Evolutionary conservation across 2,113 vertebrate genomes (phyloP).

Genomic region (Callithrix jacchus): DNA sequence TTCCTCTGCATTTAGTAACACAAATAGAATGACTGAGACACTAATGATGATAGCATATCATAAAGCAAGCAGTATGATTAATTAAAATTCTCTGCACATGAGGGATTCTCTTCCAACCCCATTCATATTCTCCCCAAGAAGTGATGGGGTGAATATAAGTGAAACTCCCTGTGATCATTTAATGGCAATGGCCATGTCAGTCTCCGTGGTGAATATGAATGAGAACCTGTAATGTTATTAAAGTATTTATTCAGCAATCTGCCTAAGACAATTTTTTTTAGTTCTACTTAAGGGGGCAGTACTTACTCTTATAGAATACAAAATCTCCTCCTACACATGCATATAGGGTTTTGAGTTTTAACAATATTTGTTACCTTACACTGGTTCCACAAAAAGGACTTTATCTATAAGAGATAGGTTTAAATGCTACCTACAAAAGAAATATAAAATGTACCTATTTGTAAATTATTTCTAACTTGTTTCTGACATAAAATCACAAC

Average conservation of each 20-base stretch:
- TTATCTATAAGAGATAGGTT: constrained; percentile 27
- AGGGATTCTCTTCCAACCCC: background rate
- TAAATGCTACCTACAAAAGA: constrained; percentile 25
- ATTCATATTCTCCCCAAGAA: background rate
- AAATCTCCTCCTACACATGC: background rate
- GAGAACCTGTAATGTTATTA: background rate
- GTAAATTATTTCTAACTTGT: background rate
- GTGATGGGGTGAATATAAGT: background rate
- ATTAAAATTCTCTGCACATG: background rate
- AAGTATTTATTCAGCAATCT: background rate
- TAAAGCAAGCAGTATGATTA: background rate
- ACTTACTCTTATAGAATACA: background rate
- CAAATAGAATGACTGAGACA: background rate
- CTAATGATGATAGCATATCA: background rate
- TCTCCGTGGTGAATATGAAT: background rate
- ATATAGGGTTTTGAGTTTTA: background rate
- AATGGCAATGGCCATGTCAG: background rate
- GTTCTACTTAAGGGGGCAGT: background rate
- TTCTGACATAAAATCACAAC: constrained; percentile 32
- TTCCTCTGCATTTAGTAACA: constrained; percentile 29
- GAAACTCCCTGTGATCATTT: background rate
- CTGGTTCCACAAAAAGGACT: background rate
- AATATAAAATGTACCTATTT: constrained; percentile 14
- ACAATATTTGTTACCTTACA: background rate
- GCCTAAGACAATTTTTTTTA: background rate